Evolutionary conservation across 2,888 invertebrate species (phyloP).

Genomic region (Corythucha ciliata): DNA sequence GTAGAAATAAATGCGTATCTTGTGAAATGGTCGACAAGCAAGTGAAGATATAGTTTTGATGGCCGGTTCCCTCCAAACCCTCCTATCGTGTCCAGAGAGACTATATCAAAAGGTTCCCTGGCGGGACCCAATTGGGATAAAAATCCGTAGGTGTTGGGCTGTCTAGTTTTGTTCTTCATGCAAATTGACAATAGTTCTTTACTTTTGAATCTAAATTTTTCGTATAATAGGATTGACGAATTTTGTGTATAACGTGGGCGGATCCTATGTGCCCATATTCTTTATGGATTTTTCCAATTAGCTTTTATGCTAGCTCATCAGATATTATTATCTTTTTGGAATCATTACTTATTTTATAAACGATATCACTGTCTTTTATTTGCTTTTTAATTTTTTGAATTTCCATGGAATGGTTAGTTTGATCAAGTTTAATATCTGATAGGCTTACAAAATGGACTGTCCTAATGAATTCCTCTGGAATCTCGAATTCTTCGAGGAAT

Average conservation of each 20-base stretch:
- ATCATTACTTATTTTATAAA: slow-evolving; percentile 7
- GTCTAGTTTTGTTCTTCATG: slow-evolving; percentile 16
- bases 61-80: slow-evolving; percentile 35
- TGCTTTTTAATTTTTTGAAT: slow-evolving; percentile 3
- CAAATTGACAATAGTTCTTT: slow-evolving; percentile 19
- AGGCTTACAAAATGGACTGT: no score
- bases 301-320: slow-evolving; percentile 11
- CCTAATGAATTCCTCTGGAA: slow-evolving; percentile 23
- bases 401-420: slow-evolving; percentile 24
- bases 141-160: not conserved
- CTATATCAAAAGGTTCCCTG: slow-evolving; percentile 35
- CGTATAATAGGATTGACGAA: slow-evolving; percentile 19
- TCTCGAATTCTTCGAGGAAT: slow-evolving; percentile 29
- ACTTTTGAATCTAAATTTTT: slow-evolving; percentile 13
- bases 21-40: slow-evolving; percentile 29
- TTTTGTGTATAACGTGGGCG: slow-evolving; percentile 13
- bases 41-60: slow-evolving; percentile 37
- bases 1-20: slow-evolving; percentile 35
- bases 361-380: not conserved
- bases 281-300: slow-evolving; percentile 20
- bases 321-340: slow-evolving; percentile 17
- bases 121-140: slow-evolving; percentile 37
- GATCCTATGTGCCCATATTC: slow-evolving; percentile 24
- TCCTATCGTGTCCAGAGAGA: slow-evolving; percentile 38
- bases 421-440: slow-evolving; percentile 30